phyloP scores from a whole-genome alignment of 2,888 invertebrate species.

The Polymixis lichenea region DNA sequence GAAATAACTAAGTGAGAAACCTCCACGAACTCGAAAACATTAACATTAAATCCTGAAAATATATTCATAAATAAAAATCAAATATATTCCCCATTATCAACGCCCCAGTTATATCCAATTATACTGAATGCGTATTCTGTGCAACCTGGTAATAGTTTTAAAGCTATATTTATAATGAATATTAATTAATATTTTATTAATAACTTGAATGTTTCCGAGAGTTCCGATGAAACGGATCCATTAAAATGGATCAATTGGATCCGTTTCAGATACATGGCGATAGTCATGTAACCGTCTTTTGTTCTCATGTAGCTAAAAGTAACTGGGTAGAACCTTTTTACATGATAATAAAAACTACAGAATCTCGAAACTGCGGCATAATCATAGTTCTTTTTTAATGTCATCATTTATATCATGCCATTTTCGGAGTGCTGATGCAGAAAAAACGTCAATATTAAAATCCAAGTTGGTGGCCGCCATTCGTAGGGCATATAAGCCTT shows the following conservation, averaged over 20 bases:
- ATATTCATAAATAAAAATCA: slow-evolving; percentile 1
- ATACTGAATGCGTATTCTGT: neutral
- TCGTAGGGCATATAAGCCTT: no score
- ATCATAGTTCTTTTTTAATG: neutral
- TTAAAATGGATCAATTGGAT: no score
- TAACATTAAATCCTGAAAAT: neutral
- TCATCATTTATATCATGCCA: neutral
- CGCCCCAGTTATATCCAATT: slow-evolving; percentile 15
- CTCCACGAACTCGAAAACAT: neutral
- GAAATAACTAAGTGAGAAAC: neutral
- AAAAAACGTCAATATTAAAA: neutral
- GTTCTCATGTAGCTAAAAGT: neutral
- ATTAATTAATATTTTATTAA: slow-evolving; percentile 5
- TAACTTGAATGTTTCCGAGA: neutral
- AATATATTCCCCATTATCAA: neutral
- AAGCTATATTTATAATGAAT: neutral
- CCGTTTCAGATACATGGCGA: neutral
- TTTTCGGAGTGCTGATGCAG: neutral
- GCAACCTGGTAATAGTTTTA: neutral
- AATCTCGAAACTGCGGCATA: neutral
- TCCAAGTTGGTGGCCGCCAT: no score
- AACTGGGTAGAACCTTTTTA: neutral
- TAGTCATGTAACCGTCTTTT: neutral
- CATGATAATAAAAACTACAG: no score
- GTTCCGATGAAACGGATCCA: neutral